These are phyloP conservation scores for Bombus turneri DNA, from an alignment of 1,140 invertebrate genomes.

Conservation along the genomic window DNA sequence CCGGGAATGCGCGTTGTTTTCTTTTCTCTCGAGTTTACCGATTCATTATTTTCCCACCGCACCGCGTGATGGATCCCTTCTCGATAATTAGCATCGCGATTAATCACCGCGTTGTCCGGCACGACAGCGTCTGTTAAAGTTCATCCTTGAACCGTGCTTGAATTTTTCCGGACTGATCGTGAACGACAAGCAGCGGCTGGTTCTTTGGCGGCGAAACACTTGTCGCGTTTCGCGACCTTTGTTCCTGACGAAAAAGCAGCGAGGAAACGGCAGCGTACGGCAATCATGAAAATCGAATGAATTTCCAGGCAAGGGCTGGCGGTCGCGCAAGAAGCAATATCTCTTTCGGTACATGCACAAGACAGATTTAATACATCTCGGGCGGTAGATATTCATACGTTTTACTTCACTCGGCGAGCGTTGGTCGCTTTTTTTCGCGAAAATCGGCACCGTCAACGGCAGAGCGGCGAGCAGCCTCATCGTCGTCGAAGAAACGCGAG, in stretches of 20 bases:
- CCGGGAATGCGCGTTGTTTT: background rate
- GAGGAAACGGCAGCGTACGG: background rate
- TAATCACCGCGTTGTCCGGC: constrained; percentile 55
- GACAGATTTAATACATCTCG: constrained; percentile 58
- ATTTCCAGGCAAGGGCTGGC: background rate
- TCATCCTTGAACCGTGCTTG: background rate
- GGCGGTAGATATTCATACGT: constrained; percentile 48
- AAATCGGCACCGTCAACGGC: constrained; percentile 34
- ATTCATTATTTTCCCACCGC: constrained; percentile 41
- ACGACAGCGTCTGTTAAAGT: background rate
- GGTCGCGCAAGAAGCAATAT: constrained; percentile 53
- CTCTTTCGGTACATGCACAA: constrained; percentile 37
- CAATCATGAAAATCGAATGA: constrained; percentile 3
- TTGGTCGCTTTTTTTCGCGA: constrained; percentile 47
- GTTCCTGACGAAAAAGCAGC: background rate
- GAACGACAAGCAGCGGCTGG: background rate
- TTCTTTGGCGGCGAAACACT: background rate
- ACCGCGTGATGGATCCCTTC: constrained; percentile 76
- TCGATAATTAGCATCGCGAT: constrained; percentile 76
- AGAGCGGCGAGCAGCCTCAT: too few relatives aligned
- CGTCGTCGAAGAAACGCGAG: constrained; percentile 41
- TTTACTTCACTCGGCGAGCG: constrained; percentile 48
- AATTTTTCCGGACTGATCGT: background rate
- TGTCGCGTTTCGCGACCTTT: background rate
- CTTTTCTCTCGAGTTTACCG: constrained; percentile 31